Conservation (phyloP, 2,113 vertebrate species). For the Eclectus roratus region DNA sequence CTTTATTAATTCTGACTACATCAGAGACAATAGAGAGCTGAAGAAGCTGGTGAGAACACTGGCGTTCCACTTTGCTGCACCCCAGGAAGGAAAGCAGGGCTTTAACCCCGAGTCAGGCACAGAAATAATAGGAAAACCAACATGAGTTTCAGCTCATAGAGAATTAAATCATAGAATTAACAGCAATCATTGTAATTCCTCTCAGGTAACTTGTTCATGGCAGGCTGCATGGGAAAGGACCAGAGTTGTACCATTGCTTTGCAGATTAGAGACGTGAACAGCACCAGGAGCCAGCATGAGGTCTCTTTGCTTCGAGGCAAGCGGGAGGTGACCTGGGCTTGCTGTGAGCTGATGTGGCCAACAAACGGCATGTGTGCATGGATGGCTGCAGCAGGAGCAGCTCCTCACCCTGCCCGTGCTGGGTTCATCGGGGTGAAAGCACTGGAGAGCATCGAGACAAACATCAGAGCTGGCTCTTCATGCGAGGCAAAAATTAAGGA, state of each 20-base stretch:
- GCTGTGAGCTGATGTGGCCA: fast-evolving
- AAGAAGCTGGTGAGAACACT: not conserved
- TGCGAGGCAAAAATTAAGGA: not conserved
- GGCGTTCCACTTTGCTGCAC: not conserved
- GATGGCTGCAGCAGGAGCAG: fast-evolving
- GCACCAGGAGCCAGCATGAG: not conserved
- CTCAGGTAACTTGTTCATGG: not conserved
- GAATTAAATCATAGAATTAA: not conserved
- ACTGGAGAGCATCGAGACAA: not conserved
- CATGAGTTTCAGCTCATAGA: not conserved
- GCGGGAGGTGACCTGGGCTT: not conserved
- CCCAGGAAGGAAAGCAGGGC: not conserved
- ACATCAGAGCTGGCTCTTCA: not conserved
- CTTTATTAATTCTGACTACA: constrained; percentile 1
- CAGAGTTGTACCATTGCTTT: fast-evolving
- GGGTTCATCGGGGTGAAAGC: fast-evolving
- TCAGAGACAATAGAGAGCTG: not conserved
- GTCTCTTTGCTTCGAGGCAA: not conserved
- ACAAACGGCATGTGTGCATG: fast-evolving
- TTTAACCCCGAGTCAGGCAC: not conserved
- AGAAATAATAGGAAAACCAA: not conserved
- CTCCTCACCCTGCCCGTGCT: fast-evolving
- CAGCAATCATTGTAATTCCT: not conserved
- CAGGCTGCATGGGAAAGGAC: fast-evolving
- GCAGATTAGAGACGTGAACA: not conserved